Evolutionary conservation across 2,113 vertebrate genomes (phyloP), one percentile per base, ranked within the genome.

Genomic region (Aspiorhynchus laticeps): DNA sequence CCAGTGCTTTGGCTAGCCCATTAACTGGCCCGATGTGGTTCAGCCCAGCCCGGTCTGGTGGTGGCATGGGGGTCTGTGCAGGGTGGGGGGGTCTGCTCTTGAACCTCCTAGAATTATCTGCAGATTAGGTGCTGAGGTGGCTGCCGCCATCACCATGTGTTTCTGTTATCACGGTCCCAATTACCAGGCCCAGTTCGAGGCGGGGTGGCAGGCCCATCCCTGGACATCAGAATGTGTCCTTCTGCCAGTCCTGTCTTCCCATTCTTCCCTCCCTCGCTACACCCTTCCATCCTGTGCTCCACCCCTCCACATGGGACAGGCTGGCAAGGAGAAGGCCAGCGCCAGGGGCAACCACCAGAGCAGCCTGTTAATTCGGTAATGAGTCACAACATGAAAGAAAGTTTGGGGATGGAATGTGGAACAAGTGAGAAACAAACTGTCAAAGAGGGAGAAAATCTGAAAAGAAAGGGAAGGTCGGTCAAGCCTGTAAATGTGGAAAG

Each of bases 321-420:
- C 89, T 90, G 88, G 88, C 3, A 85, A 91, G 93, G 92, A 93
- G 91, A 94, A 93, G 92, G 93, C 92, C 92, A 92, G 91, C 89
- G 74, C 89, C 91, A 88, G 90, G 91, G 91, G 92, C 92, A 88
- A 76, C 80, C 83, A 71, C 17, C 84, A 84, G 46, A 80, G 53
- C 77, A 67, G 91, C 38, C 90, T 83, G 87, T 84, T 86, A 76
- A 86, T 88, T 87, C 74, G 65, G 90, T 95, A 95, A 95, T 94
- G 94, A 95, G 93, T 92, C 90, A 87, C 93, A 87, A 93, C 93
- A 93, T 93, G 93, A 94, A 95, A 94, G 92, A 79, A 80, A 81
- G 73, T 59, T 82, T 65, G 71, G 80, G 75, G 74, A 77, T 87
- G 85, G 91, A 82, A 90, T 79, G 71, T 87, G 85, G 88, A 87